These are phyloP conservation scores for Dryoscopus gambensis DNA, from an alignment of 2,113 vertebrate species.

Conservation along the genomic window DNA sequence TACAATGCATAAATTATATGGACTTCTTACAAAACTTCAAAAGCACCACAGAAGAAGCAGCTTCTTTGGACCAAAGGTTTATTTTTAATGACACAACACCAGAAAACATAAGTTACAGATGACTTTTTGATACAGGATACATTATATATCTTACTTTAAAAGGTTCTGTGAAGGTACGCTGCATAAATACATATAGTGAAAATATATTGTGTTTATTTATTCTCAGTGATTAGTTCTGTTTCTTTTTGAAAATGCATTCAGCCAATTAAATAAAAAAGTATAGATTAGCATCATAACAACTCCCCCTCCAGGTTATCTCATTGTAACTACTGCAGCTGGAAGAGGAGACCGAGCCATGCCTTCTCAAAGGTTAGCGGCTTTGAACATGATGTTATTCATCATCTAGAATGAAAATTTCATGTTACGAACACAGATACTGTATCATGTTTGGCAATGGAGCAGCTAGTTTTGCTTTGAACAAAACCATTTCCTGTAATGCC, in stretches of 20 bases:
- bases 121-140: conserved; percentile 70
- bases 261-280: conserved; percentile 65
- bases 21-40: background rate
- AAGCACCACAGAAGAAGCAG: conserved; percentile 27
- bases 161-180: conserved; percentile 58
- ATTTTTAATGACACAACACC: conserved; percentile 82
- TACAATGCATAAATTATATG: background rate
- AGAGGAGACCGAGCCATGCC: conserved; percentile 20
- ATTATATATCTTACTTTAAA: conserved; percentile 63
- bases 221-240: conserved; percentile 21
- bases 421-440: conserved; percentile 64
- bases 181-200: conserved; percentile 73
- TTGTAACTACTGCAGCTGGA: conserved; percentile 1
- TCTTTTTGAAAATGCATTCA: background rate
- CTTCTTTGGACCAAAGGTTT: conserved; percentile 70
- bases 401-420: conserved; percentile 60
- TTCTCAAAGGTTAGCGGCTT: conserved; percentile 45
- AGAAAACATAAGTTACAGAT: conserved; percentile 78
- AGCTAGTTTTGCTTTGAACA: conserved; percentile 69
- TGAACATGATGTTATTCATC: conserved; percentile 2
- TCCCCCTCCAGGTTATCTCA: background rate
- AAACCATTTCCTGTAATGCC: conserved; percentile 72
- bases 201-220: conserved; percentile 68
- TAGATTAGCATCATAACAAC: conserved; percentile 40
- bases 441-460: conserved; percentile 78